A percentile compares a stretch with the other conserved stretches of the same genome.
phyloP scores from a whole-genome alignment of 2,797 vertebrate species.

The Atherinosoma microstoma region DNA sequence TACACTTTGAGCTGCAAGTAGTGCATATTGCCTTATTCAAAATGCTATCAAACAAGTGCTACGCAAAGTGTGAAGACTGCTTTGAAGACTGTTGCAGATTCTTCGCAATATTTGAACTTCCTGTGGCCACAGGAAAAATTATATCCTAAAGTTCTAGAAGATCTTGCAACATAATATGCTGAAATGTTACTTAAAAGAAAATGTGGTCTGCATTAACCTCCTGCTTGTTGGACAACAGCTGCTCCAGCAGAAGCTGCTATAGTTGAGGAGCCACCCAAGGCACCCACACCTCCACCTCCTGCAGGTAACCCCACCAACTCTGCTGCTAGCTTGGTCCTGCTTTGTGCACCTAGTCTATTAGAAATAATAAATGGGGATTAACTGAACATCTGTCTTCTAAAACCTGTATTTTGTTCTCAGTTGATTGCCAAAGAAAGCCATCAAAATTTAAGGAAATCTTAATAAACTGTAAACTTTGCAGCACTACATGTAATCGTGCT shows the following conservation, averaged over 20 bases:
- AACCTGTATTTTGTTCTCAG: not conserved
- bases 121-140: not conserved
- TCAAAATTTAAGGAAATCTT: not conserved
- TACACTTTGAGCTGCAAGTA: slow-evolving; percentile 9
- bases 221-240: slow-evolving; percentile 63
- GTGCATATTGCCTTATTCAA: not conserved
- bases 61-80: not conserved
- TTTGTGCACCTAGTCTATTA: not conserved
- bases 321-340: not conserved
- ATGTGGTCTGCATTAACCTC: slow-evolving; percentile 30
- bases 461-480: slow-evolving; percentile 1
- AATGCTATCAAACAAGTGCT: not conserved
- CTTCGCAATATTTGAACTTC: not conserved
- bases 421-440: not conserved
- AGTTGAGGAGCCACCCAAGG: slow-evolving; percentile 76
- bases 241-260: slow-evolving; percentile 72
- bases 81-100: slow-evolving; percentile 9
- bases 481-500: not conserved
- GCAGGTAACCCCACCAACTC: slow-evolving; percentile 69
- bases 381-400: not conserved
- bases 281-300: slow-evolving; percentile 78
- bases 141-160: not conserved
- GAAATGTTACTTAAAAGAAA: slow-evolving; percentile 3
- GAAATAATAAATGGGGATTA: not conserved
- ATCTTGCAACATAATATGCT: not conserved